A percentile compares a stretch with the other conserved stretches of the same genome.
Evolutionary conservation across 2,888 invertebrate genomes (phyloP).

Genomic region (Ferdinandea cuprea): DNA sequence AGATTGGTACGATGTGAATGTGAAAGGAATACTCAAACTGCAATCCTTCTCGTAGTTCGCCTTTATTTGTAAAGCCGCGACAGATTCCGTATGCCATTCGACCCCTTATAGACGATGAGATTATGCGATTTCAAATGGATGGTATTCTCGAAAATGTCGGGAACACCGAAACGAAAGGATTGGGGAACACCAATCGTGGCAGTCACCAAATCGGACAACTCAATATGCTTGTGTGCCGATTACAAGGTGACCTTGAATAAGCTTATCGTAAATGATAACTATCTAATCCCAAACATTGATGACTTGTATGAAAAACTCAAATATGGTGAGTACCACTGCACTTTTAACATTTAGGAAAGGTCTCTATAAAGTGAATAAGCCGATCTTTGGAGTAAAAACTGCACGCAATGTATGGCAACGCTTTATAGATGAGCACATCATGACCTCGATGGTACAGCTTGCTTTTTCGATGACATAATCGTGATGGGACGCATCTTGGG

Average conservation of each 20-base stretch:
- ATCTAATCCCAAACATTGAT: too few relatives aligned
- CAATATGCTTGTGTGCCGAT: too few relatives aligned
- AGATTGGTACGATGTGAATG: too few relatives aligned
- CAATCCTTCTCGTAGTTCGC: too few relatives aligned
- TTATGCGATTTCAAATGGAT: background rate
- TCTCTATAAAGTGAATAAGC: conserved; percentile 7
- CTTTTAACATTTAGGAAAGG: conserved; percentile 16
- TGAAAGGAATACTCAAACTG: too few relatives aligned
- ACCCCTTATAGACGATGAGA: too few relatives aligned
- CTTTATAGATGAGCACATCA: background rate
- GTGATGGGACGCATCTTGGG: conserved; percentile 2
- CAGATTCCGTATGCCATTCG: too few relatives aligned
- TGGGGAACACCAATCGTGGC: background rate
- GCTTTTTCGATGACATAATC: conserved; percentile 13
- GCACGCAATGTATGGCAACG: background rate
- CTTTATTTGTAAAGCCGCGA: too few relatives aligned
- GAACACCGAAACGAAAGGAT: background rate
- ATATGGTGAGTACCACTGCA: conserved; percentile 24
- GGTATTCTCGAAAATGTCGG: background rate
- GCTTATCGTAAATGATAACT: too few relatives aligned
- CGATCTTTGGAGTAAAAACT: background rate
- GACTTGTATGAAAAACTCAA: conserved; percentile 21
- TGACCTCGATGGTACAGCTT: background rate
- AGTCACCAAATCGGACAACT: background rate
- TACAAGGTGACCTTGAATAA: too few relatives aligned